A percentile compares a stretch with the other conserved stretches of the same genome.
phyloP scores from a whole-genome alignment of 2,113 vertebrate genomes.

The Rhipidura dahli region DNA sequence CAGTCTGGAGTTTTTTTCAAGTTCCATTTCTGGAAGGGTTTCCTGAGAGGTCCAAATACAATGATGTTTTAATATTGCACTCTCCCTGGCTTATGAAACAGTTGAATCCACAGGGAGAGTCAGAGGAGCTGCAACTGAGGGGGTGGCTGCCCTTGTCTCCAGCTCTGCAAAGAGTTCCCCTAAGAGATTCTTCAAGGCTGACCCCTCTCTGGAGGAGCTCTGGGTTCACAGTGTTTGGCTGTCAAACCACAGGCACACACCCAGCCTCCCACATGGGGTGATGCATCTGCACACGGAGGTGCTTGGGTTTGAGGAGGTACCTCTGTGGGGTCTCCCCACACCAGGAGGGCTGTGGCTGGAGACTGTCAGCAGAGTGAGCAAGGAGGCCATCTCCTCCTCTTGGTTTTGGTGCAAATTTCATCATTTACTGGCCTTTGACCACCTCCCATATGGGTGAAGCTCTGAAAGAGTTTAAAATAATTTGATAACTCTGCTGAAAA shows the following conservation, averaged over 20 bases:
- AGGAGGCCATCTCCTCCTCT: not conserved
- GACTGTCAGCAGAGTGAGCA: not conserved
- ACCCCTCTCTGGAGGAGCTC: not conserved
- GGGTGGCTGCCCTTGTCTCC: not conserved
- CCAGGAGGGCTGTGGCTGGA: not conserved
- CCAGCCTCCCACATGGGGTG: fast-evolving
- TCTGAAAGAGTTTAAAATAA: not conserved
- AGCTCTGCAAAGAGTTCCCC: not conserved
- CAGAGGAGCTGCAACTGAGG: not conserved
- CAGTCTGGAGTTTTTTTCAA: not conserved
- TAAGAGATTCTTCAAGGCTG: not conserved
- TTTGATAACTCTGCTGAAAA: not conserved
- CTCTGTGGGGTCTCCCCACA: not conserved
- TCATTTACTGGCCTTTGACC: not conserved
- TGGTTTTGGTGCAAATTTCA: not conserved
- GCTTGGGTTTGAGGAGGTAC: fast-evolving
- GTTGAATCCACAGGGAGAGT: not conserved
- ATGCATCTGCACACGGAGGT: not conserved
- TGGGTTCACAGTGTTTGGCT: not conserved
- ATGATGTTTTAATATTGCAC: not conserved
- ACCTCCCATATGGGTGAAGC: not conserved
- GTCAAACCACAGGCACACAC: not conserved
- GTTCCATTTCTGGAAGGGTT: constrained; percentile 10
- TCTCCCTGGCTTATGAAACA: not conserved
- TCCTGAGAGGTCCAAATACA: not conserved